These are phyloP conservation scores for Drosophila prosaltans DNA, from an alignment of 1,140 invertebrate species.

Conservation along the genomic window DNA sequence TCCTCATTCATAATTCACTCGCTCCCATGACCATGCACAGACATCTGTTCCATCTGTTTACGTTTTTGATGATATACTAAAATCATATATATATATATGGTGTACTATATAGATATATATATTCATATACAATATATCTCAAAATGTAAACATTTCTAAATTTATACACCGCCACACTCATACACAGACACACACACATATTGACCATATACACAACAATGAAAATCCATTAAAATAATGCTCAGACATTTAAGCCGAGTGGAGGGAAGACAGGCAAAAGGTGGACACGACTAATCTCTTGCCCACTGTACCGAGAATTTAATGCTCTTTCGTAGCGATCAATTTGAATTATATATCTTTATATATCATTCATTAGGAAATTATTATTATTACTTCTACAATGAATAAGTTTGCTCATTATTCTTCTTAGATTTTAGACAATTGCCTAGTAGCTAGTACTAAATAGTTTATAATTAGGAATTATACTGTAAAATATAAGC, in stretches of 20 bases:
- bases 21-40: constrained; percentile 40
- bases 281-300: not conserved
- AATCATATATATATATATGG: constrained; percentile 1
- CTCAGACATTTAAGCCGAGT: constrained; percentile 32
- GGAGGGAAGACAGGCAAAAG: not conserved
- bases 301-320: not conserved
- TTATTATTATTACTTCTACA: too few species aligned
- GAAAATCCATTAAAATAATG: constrained; percentile 55
- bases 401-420: too few species aligned
- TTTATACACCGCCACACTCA: not conserved
- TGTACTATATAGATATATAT: not conserved
- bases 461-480: too few species aligned
- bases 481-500: too few species aligned
- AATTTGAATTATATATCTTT: not conserved
- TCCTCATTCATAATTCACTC: constrained; percentile 11
- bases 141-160: constrained; percentile 42
- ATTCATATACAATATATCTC: constrained; percentile 4
- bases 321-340: not conserved
- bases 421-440: too few species aligned
- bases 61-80: constrained; percentile 7
- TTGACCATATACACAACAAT: constrained; percentile 25
- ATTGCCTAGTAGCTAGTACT: too few species aligned
- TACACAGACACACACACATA: too few species aligned
- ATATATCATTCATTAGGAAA: too few species aligned
- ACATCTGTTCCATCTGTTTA: constrained; percentile 43